Conservation (phyloP, 2,797 vertebrate species). For the Betta splendens region DNA sequence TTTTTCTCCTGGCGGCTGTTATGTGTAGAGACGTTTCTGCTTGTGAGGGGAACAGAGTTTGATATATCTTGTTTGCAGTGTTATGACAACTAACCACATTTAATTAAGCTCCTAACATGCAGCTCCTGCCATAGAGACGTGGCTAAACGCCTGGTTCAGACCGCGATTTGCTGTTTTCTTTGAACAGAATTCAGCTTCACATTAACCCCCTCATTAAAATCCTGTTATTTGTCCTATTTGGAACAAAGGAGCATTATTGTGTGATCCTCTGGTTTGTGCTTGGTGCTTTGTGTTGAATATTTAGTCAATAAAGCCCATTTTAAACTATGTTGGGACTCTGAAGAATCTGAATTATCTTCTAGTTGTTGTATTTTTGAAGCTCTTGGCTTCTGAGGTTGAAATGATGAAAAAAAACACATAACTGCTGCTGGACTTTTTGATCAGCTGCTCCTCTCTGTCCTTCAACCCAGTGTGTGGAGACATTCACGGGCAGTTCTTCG, state of each 20-base stretch:
- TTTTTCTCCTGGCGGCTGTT: constrained; percentile 1
- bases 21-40: neutral
- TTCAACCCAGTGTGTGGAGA: constrained; percentile 90
- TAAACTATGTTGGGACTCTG: too few relatives aligned
- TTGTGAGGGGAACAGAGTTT: neutral
- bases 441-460: constrained; percentile 21
- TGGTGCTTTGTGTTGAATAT: too few relatives aligned
- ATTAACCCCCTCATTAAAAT: neutral
- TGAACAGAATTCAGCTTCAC: neutral
- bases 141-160: neutral
- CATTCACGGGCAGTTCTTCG: constrained; percentile 99
- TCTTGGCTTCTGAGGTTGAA: constrained; percentile 8
- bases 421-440: constrained; percentile 13
- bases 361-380: neutral
- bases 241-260: neutral
- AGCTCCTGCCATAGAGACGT: too few relatives aligned
- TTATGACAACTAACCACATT: neutral
- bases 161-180: neutral
- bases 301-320: too few relatives aligned
- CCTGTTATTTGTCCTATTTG: constrained; percentile 1
- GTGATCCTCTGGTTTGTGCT: too few relatives aligned
- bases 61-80: neutral
- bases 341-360: too few relatives aligned
- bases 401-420: constrained; percentile 28
- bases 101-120: neutral